phyloP scores from a whole-genome alignment of 2,888 invertebrate genomes.

The Erebia palarica region DNA sequence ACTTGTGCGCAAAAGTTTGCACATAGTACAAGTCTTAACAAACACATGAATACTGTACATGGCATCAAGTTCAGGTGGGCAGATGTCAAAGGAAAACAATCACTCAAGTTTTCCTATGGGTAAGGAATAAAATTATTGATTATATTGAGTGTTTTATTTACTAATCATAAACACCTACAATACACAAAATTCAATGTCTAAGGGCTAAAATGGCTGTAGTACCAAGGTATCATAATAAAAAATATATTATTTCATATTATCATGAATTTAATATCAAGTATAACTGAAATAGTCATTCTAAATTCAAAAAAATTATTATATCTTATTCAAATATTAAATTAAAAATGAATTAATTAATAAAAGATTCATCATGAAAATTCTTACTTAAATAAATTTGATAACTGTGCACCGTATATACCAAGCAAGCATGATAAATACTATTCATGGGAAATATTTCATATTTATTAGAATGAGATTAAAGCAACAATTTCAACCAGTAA shows the following conservation, averaged over 20 bases:
- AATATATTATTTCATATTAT: conserved; percentile 20
- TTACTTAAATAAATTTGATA: neutral
- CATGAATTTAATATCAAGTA: conserved; percentile 13
- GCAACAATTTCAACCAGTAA: neutral
- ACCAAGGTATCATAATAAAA: conserved; percentile 28
- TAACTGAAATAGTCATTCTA: neutral
- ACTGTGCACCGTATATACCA: neutral
- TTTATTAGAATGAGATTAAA: neutral
- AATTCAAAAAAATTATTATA: neutral
- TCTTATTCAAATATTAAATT: neutral
- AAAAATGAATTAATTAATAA: neutral
- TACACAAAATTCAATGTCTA: conserved; percentile 31
- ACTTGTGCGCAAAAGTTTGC: conserved; percentile 67
- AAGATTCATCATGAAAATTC: conserved; percentile 7
- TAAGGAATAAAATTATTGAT: conserved; percentile 23
- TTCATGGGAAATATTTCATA: too few relatives aligned
- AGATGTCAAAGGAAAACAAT: conserved; percentile 50
- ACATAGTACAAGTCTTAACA: conserved; percentile 73
- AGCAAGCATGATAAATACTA: neutral
- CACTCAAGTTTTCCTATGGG: conserved; percentile 1
- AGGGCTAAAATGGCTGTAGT: conserved; percentile 17
- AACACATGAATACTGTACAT: conserved; percentile 72
- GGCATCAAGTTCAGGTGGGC: conserved; percentile 69
- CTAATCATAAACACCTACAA: conserved; percentile 32
- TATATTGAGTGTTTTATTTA: conserved; percentile 34